Base-by-base conservation (phyloP, 2,797 vertebrate species). In the Myotis myotis region DNA sequence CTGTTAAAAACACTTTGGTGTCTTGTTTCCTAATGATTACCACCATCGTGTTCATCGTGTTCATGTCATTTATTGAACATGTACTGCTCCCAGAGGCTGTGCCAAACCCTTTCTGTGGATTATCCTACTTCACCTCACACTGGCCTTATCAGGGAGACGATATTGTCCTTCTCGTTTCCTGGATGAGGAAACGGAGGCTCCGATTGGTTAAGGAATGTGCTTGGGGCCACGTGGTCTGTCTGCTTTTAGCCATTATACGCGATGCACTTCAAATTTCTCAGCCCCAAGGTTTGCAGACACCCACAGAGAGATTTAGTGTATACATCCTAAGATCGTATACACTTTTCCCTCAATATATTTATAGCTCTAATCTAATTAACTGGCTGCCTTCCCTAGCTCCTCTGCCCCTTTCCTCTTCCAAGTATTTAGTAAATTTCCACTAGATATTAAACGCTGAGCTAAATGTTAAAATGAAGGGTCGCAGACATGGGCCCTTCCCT, bases 21-120 rank as follows among this genome's bases (percentile, higher is more conserved):
- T 93, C 87, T 87, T 96, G 55, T 95, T 96, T 95, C 76, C 44
- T 81, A 76, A 57, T 41, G 80, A 95, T 72, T 57, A 78, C 74
- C 76, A 91, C 81, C 60, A 87, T 66, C 57, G 90, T 74, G 11
- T 28, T 60, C 57, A 12, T 60, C 57, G 2, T 80, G 86, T 84
- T 89, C 72, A 47, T 55, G 93, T 87, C 75, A 68, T 95, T 92
- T 91, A 95, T 81, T 84, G 60, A 87, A 89, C 83, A 85, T 55
- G 93, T 55, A 83, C 16, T 70, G 68, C 75, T 89, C 72, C 72
- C 47, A 79, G 79, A 49, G 47, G 28, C 60, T 25, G 33, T 49
- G 66, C 71, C 22, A 66, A 93, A 8, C 66, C 71, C 80, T 84
- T 87, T 49, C 57, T 1, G 3, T 70, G 86, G 89, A 49, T 96